Evolutionary conservation across 2,888 invertebrate genomes (phyloP).

Genomic region (Drosophila demipolita): DNA sequence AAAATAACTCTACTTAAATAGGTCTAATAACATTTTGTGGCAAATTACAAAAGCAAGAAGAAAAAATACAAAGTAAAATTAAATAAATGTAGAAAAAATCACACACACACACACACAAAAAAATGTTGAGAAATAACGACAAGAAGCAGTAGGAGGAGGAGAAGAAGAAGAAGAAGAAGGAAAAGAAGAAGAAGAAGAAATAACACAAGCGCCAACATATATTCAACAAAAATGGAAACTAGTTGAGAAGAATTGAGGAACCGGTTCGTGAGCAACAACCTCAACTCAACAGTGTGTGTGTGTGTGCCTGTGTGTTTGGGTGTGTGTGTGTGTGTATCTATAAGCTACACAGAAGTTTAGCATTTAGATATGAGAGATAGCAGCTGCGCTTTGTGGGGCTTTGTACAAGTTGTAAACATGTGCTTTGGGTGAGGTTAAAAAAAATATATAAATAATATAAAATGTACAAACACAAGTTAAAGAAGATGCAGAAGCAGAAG

Average conservation of each 20-base stretch:
- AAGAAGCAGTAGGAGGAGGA: constrained; percentile 1
- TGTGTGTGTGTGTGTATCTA: constrained; percentile 58
- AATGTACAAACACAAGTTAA: constrained; percentile 6
- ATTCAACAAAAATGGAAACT: constrained; percentile 78
- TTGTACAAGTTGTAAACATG: constrained; percentile 63
- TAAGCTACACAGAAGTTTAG: constrained; percentile 66
- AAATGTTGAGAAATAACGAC: constrained; percentile 57
- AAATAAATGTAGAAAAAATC: constrained; percentile 31
- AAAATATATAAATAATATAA: constrained; percentile 24
- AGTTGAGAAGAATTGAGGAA: constrained; percentile 68
- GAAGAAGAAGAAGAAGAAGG: constrained; percentile 24
- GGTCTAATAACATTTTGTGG: constrained; percentile 63
- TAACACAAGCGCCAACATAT: constrained; percentile 55
- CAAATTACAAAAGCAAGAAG: constrained; percentile 41
- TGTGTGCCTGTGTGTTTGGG: background rate
- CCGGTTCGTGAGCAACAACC: constrained; percentile 71
- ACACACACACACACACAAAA: constrained; percentile 11
- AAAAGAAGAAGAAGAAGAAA: constrained; percentile 25
- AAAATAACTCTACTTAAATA: constrained; percentile 30
- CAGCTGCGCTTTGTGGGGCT: constrained; percentile 65
- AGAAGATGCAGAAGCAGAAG: constrained; percentile 1
- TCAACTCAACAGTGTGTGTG: background rate
- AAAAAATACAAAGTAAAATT: constrained; percentile 17
- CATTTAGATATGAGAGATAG: constrained; percentile 75
- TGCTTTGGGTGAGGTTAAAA: constrained; percentile 43